Evolutionary conservation across 2,888 invertebrate genomes (phyloP).

Genomic region (Stratiomys singularior): DNA sequence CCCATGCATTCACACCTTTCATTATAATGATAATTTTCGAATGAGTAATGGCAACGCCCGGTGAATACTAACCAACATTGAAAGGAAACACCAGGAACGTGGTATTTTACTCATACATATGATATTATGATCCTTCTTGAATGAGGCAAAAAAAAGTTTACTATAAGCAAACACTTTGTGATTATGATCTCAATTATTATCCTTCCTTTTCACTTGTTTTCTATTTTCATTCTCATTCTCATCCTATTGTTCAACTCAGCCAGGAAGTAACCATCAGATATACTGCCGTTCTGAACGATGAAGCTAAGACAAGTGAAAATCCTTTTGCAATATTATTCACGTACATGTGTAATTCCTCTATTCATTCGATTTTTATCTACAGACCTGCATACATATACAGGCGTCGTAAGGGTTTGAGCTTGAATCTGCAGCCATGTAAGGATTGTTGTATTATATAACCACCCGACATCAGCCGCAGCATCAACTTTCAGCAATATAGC

Average conservation of each 20-base stretch:
- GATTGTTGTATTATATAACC: background rate
- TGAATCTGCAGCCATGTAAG: background rate
- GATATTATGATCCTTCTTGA: constrained; percentile 30
- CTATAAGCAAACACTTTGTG: constrained; percentile 46
- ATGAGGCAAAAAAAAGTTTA: constrained; percentile 39
- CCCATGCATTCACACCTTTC: no score
- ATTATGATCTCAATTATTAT: constrained; percentile 46
- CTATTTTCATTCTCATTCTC: background rate
- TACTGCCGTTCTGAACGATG: background rate
- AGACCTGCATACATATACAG: background rate
- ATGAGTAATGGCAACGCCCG: background rate
- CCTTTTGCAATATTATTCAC: constrained; percentile 37
- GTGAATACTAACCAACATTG: background rate
- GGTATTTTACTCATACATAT: background rate
- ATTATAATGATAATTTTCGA: no score
- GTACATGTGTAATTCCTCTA: constrained; percentile 29
- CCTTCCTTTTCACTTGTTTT: background rate
- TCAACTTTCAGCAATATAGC: no score
- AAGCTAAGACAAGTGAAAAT: constrained; percentile 29
- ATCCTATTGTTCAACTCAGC: background rate
- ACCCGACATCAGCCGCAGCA: background rate
- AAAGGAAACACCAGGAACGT: background rate
- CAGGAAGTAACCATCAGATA: constrained; percentile 32
- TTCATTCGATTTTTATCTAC: background rate
- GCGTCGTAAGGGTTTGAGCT: background rate